Percentiles rank a stretch among this genome's conserved stretches.
These are phyloP conservation scores for Diabrotica virgifera DNA, from an alignment of 1,140 invertebrate genomes.

Conservation along the genomic window DNA sequence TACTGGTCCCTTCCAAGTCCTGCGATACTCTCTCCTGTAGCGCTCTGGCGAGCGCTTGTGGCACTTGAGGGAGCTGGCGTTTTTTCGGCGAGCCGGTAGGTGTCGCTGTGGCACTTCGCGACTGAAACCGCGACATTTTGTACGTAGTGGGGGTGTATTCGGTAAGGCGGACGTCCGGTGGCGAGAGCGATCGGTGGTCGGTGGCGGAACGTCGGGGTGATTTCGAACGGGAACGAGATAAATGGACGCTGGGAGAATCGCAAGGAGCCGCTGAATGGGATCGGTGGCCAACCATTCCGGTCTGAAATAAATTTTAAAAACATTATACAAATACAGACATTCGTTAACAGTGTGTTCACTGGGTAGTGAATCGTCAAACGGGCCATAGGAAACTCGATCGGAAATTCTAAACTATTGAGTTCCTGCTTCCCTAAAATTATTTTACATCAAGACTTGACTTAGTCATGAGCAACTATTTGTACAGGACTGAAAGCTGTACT, in stretches of 20 bases:
- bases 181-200: conserved; percentile 68
- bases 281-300: conserved; percentile 52
- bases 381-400: no score
- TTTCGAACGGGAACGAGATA: conserved; percentile 59
- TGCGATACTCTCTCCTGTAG: conserved; percentile 69
- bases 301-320: conserved; percentile 36
- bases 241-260: conserved; percentile 60
- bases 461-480: no score
- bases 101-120: conserved; percentile 85
- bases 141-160: conserved; percentile 40
- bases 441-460: no score
- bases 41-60: conserved; percentile 60
- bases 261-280: conserved; percentile 75
- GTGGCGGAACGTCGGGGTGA: conserved; percentile 60
- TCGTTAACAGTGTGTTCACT: no score
- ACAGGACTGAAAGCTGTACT: no score
- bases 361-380: no score
- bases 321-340: no score
- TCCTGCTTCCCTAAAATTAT: no score
- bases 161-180: conserved; percentile 59
- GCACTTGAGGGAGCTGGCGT: conserved; percentile 90
- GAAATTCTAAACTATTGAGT: no score
- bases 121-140: conserved; percentile 61
- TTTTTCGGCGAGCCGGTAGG: conserved; percentile 94
- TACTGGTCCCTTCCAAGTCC: conserved; percentile 72